Evolutionary conservation across 1,140 invertebrate genomes (phyloP), one percentile per base, ranked within the genome.

Genomic region (Drosophila pallidifrons): DNA sequence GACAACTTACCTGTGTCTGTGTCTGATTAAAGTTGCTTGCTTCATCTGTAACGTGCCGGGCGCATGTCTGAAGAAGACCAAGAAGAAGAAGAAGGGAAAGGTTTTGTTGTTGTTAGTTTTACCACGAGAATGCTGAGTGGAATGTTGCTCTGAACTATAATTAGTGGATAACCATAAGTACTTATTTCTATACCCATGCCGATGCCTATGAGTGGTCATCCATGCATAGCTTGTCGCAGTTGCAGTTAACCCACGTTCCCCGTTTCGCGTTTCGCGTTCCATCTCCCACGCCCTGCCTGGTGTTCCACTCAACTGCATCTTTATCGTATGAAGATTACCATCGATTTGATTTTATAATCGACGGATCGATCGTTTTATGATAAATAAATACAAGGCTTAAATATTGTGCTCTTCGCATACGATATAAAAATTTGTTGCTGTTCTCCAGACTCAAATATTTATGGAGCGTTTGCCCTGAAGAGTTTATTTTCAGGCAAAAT

Each of bases 1-100:
- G 83, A 78, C 85, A 89, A 89, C 85, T 88, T 77, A 88, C 83
- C 85, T 87, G 83, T 77, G 82, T 78, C 82, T 87, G 85, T 82
- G 74, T 89, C 80, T 80, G 83, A 83, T 83, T 81, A 88, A 88
- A 89, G 83, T 88, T 65, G 77, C 67, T 78, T 83, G 83, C 85
- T 83, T 88, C 83, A 88, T 88, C 81, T 85, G 85, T 81, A 85
- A 89, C 81, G 83, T 88, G 85, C 85, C 85, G 64, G 73, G 80
- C 83, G 80, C 83, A 87, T 87, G 85, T 87, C 83, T 87, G 71
- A 43, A 78, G 71, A 63, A 54, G 47, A 67, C 45, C 20, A 25
- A 25, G 20, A 71, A 71, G 28, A 52, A 58, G 43, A 16, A 32
- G 16, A 32, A 58, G 51, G 28, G 25, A 47, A 73, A 75, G 32